Base-by-base conservation (phyloP, 2,113 vertebrate genomes). In the Raja brachyura region DNA sequence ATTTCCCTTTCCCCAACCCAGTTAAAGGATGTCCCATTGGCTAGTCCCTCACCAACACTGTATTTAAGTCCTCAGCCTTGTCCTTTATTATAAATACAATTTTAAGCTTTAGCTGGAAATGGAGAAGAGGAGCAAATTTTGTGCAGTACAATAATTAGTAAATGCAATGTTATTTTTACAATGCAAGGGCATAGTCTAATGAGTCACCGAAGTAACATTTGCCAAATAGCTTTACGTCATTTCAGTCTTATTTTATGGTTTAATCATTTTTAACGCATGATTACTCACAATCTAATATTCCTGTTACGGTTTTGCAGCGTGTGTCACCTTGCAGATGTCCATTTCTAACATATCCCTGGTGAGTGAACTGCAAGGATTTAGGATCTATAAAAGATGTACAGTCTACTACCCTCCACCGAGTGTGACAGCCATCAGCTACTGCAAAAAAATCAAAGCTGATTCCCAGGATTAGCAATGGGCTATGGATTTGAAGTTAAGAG, bases 371-470 rank as follows among this genome's bases (percentile, higher is more conserved):
- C 25, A 33, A 68, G 13, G 59, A 88, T 66, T 66, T 31, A 4
- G 33, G 20, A 13, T 28, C 48, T 92, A 4, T 73, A 92, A 73
- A 92, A 39, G 48, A 92, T 54, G 11, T 54, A 22, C 90, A 73
- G 68, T 73, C 39, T 28, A 54, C 39, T 54, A 25, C 25, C 33
- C 66, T 54, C 90, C 9, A 3, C 90, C 28, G 10, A 54, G 90
- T 54, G 33, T 73, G 66, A 90, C 33, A 73, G 63, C 63, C 88
- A 92, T 70, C 59, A 92, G 66, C n/a, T 28, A 28, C 54, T n/a
- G 28, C 28, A 75, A n/a, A 92, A 92, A 92, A 73, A 54, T 92
- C 66, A 92, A 92, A 92, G 90, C 90, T 22, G 20, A 92, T 92
- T 92, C 66, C 22, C 18, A 74, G 90, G 68, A 54, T 74, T 68